Evolutionary conservation across 2,113 vertebrate genomes (phyloP), one percentile per base, ranked within the genome.

Genomic region (Scatophagus argus): DNA sequence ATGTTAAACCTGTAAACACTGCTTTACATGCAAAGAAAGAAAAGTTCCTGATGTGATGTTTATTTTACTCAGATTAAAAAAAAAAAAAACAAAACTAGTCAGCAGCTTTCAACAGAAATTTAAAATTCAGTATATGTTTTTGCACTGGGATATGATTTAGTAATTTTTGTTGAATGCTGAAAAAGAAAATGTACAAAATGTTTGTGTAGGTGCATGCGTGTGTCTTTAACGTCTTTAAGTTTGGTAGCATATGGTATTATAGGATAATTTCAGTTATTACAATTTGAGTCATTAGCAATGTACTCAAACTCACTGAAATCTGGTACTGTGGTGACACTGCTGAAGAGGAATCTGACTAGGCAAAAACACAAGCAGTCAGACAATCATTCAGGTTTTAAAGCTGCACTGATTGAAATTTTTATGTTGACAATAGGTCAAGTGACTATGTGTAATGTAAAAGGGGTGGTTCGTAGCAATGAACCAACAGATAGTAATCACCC

Each of bases 1-100:
- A 5, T 14, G 74, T 39, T 72, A 47, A 67, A 77, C 51, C 74
- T 39, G 43, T 19, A 2, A 41, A 61, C 1, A 13, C 31, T 29
- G 25, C 52, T 0, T 66, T 27, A 27, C 25, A 56, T 46, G 27
- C 14, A 46, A 39, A 47, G 23, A 69, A 27, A 59, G 21, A 10
- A 8, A 60, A 63, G 31, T 32, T 16, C 3, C 3, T 16, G 17
- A 38, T 16, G 11, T 55, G 19, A 69, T 67, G n/a, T 27, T 34
- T 34, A 23, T 41, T 32, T 47, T 19, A 36, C 16, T 68, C n/a
- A 14, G 8, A 58, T 67, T 29, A 23, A 55, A 14, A 34, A 54
- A n/a, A n/a, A n/a, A n/a, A n/a, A n/a, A n/a, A n/a, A n/a, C n/a
- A n/a, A n/a, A n/a, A n/a, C n/a, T n/a, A n/a, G n/a, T n/a, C n/a